Evolutionary conservation across 2,888 invertebrate species (phyloP).

Genomic region (Hanleya hanleyi): DNA sequence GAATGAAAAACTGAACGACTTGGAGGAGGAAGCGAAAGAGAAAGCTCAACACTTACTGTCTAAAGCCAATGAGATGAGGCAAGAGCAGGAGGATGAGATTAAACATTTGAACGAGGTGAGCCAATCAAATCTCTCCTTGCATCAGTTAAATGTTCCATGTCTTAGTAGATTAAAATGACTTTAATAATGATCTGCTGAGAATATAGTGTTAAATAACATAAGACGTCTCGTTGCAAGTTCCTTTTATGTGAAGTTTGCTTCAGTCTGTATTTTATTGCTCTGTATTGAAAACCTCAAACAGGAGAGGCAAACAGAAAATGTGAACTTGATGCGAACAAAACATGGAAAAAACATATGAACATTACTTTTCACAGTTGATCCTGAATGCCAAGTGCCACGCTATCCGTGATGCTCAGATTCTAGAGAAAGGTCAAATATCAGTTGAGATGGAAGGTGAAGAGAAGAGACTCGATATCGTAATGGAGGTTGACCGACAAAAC

Average conservation of each 20-base stretch:
- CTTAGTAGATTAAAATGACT: too few relatives aligned
- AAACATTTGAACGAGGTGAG: conserved; percentile 73
- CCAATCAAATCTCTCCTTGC: too few relatives aligned
- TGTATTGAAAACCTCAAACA: too few relatives aligned
- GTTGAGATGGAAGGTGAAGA: conserved; percentile 70
- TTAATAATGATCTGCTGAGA: too few relatives aligned
- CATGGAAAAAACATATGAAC: too few relatives aligned
- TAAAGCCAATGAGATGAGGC: conserved; percentile 70
- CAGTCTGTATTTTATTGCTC: too few relatives aligned
- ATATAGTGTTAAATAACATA: too few relatives aligned
- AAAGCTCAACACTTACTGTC: conserved; percentile 70
- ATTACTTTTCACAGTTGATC: conserved; percentile 69
- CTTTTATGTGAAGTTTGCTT: too few relatives aligned
- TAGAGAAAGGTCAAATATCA: conserved; percentile 70
- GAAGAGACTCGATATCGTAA: conserved; percentile 71
- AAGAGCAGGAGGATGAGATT: conserved; percentile 74
- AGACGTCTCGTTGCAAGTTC: too few relatives aligned
- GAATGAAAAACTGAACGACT: conserved; percentile 69
- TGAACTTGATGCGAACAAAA: too few relatives aligned
- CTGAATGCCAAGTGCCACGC: conserved; percentile 74
- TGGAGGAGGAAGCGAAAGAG: conserved; percentile 72
- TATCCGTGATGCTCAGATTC: conserved; percentile 73
- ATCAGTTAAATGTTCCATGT: too few relatives aligned
- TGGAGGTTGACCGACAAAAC: conserved; percentile 73
- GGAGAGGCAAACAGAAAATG: too few relatives aligned